Percentiles rank a stretch among this genome's conserved stretches.
Conservation (phyloP, 2,113 vertebrate genomes). For the Salvator merianae region DNA sequence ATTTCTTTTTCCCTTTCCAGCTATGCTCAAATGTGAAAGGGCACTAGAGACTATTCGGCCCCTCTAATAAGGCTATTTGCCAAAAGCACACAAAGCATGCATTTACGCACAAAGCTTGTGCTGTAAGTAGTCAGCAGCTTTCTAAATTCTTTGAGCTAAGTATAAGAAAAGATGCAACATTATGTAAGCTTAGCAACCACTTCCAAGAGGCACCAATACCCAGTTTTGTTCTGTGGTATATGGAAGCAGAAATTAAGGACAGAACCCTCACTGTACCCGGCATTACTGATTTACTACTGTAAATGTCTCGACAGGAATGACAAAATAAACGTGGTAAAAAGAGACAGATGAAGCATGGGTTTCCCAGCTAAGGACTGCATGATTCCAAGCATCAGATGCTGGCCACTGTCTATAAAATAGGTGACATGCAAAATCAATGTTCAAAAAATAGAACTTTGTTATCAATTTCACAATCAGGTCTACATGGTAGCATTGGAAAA, state of each 20-base stretch:
- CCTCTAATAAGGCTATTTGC: slow-evolving; percentile 16
- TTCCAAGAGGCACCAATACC: neutral
- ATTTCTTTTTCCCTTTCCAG: neutral
- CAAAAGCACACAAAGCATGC: neutral
- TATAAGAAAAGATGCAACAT: slow-evolving; percentile 37
- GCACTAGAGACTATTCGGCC: neutral
- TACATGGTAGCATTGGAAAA: neutral
- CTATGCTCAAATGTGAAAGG: slow-evolving; percentile 12
- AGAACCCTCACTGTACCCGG: neutral
- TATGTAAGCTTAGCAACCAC: slow-evolving; percentile 44
- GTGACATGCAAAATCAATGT: neutral
- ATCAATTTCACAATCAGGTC: neutral
- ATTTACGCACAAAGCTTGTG: slow-evolving; percentile 39
- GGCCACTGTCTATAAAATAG: neutral
- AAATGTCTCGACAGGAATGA: neutral
- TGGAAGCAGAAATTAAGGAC: too few species aligned
- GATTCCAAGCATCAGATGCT: neutral
- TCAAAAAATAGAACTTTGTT: neutral
- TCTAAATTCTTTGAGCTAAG: slow-evolving; percentile 44
- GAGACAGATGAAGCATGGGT: neutral
- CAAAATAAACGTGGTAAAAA: neutral
- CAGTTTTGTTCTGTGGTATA: neutral
- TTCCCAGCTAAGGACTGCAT: neutral
- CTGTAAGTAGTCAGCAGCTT: slow-evolving; percentile 46
- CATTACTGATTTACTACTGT: neutral